Base-by-base conservation (phyloP, 1,140 invertebrate species). In the Apis cerana region DNA sequence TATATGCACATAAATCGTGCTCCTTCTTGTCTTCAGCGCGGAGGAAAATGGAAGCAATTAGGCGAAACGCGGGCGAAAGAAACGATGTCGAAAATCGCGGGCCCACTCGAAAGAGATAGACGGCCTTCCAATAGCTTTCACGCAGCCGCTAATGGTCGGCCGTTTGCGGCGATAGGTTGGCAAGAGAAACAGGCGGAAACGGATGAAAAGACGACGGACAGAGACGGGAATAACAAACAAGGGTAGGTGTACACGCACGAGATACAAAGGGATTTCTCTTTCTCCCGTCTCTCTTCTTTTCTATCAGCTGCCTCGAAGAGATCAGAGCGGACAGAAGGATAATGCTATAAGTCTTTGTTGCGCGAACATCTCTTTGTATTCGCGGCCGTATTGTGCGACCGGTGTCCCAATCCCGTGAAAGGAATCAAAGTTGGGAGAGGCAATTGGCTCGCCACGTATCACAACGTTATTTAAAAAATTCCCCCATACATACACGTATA, bases 91-190 rank as follows among this genome's bases (percentile, higher is more conserved):
- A 88, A 27, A 91, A 91, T 89, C 87, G 87, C 89, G 85, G 85
- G 86, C 77, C 87, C 80, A 80, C 68, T 91, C 88, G 88, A 89
- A 92, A 91, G 91, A 91, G 91, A 91, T 90, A 68, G 62, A 85
- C 86, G 85, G 89, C 85, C 89, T 92, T 92, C 89, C 91, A 91
- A 92, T 93, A 92, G 92, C 91, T 93, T 92, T 92, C 92, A 92
- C 87, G 87, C 86, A 85, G 86, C 90, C 88, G 80, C 89, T 93
- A 93, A 93, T 92, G 91, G 92, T 88, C 87, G 86, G 85, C 90
- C 89, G 89, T 78, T 85, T 88, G 77, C 86, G 33, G 33, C 88
- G 88, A 91, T 91, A 89, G 88, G 62, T 70, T 54, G 67, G 52
- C 50, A 65, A 75, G 58, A 67, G 65, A 65, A 23, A 65, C 19